A percentile compares a stretch with the other conserved stretches of the same genome.
Evolutionary conservation across 1,140 invertebrate species (phyloP).

Genomic region (Zaprionus kolodkinae): DNA sequence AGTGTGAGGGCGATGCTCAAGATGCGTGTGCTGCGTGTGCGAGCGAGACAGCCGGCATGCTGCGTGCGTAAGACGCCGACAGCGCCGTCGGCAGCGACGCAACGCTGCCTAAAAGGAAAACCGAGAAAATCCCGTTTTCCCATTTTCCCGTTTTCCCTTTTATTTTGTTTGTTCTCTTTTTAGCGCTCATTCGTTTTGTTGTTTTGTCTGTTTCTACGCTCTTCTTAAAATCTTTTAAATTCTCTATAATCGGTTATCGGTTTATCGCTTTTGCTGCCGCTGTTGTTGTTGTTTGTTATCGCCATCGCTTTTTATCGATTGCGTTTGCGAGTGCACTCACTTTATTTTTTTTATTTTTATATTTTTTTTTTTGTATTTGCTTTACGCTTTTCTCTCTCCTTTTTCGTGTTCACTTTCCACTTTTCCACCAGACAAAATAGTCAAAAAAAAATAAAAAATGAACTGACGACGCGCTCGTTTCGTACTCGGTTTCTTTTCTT

Average conservation of each 20-base stretch:
- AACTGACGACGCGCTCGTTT: neutral
- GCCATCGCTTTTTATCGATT: slow-evolving; percentile 12
- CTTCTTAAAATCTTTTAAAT: neutral
- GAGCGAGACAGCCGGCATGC: slow-evolving; percentile 52
- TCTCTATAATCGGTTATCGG: slow-evolving; percentile 2
- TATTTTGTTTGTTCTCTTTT: slow-evolving; percentile 8
- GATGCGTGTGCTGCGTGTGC: slow-evolving; percentile 26
- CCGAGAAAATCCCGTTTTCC: slow-evolving; percentile 37
- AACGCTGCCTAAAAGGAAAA: slow-evolving; percentile 34
- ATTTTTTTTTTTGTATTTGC: slow-evolving; percentile 15
- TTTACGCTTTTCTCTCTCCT: slow-evolving; percentile 13
- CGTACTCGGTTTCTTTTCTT: neutral
- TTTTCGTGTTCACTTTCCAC: slow-evolving; percentile 3
- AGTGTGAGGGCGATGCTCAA: neutral
- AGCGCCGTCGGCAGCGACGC: neutral
- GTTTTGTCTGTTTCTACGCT: neutral
- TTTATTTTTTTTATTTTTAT: neutral
- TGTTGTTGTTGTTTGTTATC: slow-evolving; percentile 15
- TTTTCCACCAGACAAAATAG: slow-evolving; percentile 41
- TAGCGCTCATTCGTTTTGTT: neutral
- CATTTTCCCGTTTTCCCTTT: neutral
- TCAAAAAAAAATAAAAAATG: neutral
- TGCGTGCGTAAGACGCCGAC: slow-evolving; percentile 52
- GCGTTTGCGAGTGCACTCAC: neutral
- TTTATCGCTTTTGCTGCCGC: neutral